Conservation (phyloP, 2,113 vertebrate species). For the Uria aalge region DNA sequence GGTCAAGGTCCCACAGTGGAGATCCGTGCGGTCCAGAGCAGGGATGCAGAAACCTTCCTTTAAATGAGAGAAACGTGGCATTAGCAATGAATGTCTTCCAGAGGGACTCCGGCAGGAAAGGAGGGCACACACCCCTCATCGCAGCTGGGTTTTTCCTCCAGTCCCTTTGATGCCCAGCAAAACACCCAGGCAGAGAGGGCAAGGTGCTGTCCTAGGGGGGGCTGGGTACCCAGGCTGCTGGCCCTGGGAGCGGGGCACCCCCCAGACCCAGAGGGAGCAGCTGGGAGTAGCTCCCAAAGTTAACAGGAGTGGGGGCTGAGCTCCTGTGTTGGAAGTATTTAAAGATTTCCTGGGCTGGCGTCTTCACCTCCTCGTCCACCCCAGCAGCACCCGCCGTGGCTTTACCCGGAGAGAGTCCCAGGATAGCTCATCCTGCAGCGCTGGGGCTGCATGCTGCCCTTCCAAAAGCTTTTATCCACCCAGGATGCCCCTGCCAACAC, state of each 20-base stretch:
- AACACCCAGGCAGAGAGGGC: not conserved
- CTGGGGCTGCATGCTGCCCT: not conserved
- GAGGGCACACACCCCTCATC: not conserved
- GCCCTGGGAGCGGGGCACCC: not conserved
- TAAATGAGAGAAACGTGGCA: not conserved
- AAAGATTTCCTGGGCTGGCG: constrained; percentile 4
- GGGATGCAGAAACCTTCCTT: not conserved
- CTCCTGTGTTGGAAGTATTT: not conserved
- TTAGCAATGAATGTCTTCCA: not conserved
- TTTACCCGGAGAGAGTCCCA: not conserved
- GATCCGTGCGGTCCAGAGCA: not conserved
- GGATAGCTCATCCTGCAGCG: not conserved
- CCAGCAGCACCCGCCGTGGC: not conserved
- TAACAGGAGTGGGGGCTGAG: constrained; percentile 20
- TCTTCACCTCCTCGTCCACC: constrained; percentile 39
- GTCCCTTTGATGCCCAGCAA: not conserved
- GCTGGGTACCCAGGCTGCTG: not conserved
- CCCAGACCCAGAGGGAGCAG: not conserved
- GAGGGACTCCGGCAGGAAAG: not conserved
- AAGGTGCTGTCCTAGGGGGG: not conserved
- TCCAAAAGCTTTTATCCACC: not conserved
- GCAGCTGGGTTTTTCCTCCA: not conserved
- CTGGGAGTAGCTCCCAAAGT: not conserved
- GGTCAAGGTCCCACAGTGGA: not conserved
- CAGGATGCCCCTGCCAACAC: not conserved